A percentile compares a stretch with the other conserved stretches of the same genome.
phyloP scores from a whole-genome alignment of 2,888 invertebrate genomes.

The Drosophila villosipedis region DNA sequence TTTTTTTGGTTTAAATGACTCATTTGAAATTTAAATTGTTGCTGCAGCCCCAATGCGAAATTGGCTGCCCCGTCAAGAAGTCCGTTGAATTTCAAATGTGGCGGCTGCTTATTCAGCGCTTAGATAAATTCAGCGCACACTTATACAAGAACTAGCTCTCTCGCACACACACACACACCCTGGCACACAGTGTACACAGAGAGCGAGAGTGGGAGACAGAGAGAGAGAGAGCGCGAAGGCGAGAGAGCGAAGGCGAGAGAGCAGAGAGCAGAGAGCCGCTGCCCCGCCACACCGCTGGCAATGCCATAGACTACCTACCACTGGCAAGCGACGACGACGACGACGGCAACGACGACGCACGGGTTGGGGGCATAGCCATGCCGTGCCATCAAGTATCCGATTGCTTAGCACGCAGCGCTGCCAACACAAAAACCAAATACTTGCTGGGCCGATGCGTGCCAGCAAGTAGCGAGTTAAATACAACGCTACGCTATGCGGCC shows the following conservation, averaged over 20 bases:
- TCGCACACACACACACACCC: conserved; percentile 32
- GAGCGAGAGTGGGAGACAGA: conserved; percentile 18
- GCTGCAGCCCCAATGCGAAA: conserved; percentile 53
- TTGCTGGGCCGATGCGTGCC: conserved; percentile 72
- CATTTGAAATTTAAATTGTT: conserved; percentile 43
- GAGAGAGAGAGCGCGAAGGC: neutral
- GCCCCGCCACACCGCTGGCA: conserved; percentile 38
- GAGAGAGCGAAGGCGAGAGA: conserved; percentile 5
- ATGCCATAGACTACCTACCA: conserved; percentile 65
- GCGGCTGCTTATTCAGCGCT: conserved; percentile 56
- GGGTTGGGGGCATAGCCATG: conserved; percentile 67
- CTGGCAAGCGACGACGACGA: conserved; percentile 55
- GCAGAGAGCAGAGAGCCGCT: conserved; percentile 22
- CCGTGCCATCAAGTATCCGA: conserved; percentile 71
- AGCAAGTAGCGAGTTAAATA: conserved; percentile 64
- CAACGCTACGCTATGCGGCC: conserved; percentile 12
- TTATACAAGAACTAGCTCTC: conserved; percentile 17
- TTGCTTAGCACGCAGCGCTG: conserved; percentile 36
- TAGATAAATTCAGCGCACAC: conserved; percentile 61
- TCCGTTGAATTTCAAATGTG: conserved; percentile 70
- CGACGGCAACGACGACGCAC: conserved; percentile 50
- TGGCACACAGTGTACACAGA: neutral
- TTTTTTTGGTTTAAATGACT: conserved; percentile 11
- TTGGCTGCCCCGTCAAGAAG: conserved; percentile 30
- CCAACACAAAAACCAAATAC: conserved; percentile 59